Evolutionary conservation across 2,113 vertebrate genomes (phyloP).

Genomic region (Salminus brasiliensis): DNA sequence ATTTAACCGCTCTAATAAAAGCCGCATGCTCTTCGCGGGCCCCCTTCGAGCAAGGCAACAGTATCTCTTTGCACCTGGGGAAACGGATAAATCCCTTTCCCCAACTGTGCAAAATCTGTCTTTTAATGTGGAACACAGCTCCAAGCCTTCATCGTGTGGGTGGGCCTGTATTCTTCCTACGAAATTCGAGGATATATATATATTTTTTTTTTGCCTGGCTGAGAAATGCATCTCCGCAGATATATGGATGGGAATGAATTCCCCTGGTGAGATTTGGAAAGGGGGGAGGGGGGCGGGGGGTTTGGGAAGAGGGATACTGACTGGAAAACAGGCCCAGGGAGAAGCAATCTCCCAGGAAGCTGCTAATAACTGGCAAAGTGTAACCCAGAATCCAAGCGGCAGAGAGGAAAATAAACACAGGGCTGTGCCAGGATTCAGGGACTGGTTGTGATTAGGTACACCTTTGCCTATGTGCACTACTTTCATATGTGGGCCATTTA

Average conservation of each 20-base stretch:
- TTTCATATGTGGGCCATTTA: too few species aligned
- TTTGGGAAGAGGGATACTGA: conserved; percentile 7
- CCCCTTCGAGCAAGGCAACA: conserved; percentile 80
- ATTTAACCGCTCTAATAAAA: conserved; percentile 95
- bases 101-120: conserved; percentile 51
- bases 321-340: conserved; percentile 26
- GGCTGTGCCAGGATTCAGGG: not conserved
- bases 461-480: not conserved
- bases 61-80: conserved; percentile 82
- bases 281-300: conserved; percentile 3
- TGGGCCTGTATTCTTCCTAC: conserved; percentile 44
- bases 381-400: conserved; percentile 35
- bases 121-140: conserved; percentile 48
- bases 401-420: conserved; percentile 20
- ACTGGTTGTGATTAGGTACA: conserved; percentile 6
- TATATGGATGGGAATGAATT: conserved; percentile 56
- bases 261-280: conserved; percentile 16
- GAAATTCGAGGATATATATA: conserved; percentile 42
- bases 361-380: conserved; percentile 51
- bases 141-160: conserved; percentile 48
- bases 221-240: conserved; percentile 57
- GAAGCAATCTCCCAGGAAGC: conserved; percentile 45
- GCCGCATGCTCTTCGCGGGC: conserved; percentile 82
- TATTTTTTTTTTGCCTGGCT: conserved; percentile 48
- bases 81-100: conserved; percentile 64